These are phyloP conservation scores for Pangasius macronema DNA, from an alignment of 2,797 vertebrate species.

Conservation along the genomic window DNA sequence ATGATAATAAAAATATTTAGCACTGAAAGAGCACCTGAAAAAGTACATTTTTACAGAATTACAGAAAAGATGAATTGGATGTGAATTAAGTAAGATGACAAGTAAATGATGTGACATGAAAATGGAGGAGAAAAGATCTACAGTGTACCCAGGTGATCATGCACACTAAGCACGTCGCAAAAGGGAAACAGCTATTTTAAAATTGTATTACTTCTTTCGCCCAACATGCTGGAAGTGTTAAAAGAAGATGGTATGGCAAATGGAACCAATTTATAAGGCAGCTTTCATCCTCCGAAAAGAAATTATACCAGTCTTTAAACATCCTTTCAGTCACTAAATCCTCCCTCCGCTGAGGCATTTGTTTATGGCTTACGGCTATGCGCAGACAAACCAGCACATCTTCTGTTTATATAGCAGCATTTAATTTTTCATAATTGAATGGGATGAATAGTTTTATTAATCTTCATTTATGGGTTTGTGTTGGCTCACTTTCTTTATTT, in stretches of 20 bases:
- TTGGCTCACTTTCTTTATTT: background rate
- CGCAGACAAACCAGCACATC: background rate
- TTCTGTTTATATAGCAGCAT: background rate
- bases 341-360: background rate
- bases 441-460: background rate
- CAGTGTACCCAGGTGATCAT: background rate
- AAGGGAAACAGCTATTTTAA: background rate
- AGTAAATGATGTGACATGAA: background rate
- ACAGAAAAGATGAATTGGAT: background rate
- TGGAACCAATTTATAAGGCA: slow-evolving; percentile 3
- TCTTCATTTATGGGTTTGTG: background rate
- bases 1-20: background rate
- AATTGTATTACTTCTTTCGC: background rate
- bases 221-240: background rate
- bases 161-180: background rate
- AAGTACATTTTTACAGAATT: background rate
- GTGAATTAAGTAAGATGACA: background rate
- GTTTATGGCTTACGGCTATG: background rate
- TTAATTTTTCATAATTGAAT: background rate
- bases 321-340: background rate
- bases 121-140: background rate
- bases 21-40: background rate
- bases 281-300: slow-evolving; percentile 1
- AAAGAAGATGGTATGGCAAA: background rate
- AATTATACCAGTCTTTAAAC: background rate